Evolutionary conservation across 2,113 vertebrate genomes (phyloP).

Genomic region (Cyprinodon variegatus): DNA sequence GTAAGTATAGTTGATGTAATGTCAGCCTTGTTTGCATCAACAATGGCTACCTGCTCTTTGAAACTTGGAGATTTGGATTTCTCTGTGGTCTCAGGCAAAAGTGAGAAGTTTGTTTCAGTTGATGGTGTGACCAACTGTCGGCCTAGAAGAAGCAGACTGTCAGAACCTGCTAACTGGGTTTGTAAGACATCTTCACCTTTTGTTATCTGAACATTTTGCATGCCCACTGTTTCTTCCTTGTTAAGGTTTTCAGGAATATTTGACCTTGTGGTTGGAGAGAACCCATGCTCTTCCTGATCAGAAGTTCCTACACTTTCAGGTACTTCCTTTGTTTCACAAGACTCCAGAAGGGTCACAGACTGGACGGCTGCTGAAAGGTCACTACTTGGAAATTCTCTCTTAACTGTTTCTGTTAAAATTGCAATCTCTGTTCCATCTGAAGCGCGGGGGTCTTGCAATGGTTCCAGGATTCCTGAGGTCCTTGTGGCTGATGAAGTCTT

Average conservation of each 20-base stretch:
- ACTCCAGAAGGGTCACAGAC: background rate
- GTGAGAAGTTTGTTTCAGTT: background rate
- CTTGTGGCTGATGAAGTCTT: slow-evolving; percentile 17
- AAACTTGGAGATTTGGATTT: fast-evolving
- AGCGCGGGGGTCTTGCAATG: background rate
- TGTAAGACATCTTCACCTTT: background rate
- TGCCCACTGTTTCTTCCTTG: background rate
- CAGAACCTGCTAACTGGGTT: too few relatives aligned
- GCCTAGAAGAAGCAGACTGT: too few relatives aligned
- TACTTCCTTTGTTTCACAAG: slow-evolving; percentile 2
- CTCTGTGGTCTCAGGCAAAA: fast-evolving
- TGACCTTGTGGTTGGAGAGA: slow-evolving; percentile 12
- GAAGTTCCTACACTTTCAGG: background rate
- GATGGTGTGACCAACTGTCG: background rate
- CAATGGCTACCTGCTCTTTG: fast-evolving
- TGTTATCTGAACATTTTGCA: too few relatives aligned
- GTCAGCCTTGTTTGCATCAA: background rate
- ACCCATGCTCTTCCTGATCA: background rate
- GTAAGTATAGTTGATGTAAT: background rate
- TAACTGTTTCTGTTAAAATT: background rate
- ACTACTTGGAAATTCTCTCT: slow-evolving; percentile 8
- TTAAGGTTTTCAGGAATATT: background rate
- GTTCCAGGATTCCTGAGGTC: background rate
- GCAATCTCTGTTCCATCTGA: background rate
- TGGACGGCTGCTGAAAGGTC: background rate